These are phyloP conservation scores for Poecilia latipinna DNA, from an alignment of 2,113 vertebrate genomes.

Conservation along the genomic window DNA sequence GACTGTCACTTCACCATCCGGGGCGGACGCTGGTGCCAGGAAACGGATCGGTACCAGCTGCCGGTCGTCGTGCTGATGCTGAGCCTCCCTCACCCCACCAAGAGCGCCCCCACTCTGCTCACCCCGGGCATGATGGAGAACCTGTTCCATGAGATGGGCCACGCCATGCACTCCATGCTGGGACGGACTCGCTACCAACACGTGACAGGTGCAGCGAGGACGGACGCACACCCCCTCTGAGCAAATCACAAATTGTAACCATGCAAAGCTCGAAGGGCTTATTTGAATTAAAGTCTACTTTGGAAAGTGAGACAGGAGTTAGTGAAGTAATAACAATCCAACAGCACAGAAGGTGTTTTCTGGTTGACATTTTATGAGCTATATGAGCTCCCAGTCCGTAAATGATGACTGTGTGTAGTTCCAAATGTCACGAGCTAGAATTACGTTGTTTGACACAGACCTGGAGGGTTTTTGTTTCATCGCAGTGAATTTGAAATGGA, in stretches of 20 bases:
- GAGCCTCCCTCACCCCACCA: conserved; percentile 86
- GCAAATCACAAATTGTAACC: not conserved
- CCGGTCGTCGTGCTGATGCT: conserved; percentile 96
- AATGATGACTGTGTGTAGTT: conserved; percentile 24
- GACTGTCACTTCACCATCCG: conserved; percentile 98
- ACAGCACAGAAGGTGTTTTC: not conserved
- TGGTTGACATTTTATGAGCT: conserved; percentile 16
- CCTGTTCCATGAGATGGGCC: conserved; percentile 99
- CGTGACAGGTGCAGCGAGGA: conserved; percentile 86
- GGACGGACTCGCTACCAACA: conserved; percentile 96
- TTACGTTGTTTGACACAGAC: conserved; percentile 3
- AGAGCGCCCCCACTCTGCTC: conserved; percentile 83
- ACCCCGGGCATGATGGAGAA: conserved; percentile 98
- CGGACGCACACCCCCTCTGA: not conserved
- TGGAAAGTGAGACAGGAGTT: not conserved
- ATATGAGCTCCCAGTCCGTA: not conserved
- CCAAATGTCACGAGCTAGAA: conserved; percentile 24
- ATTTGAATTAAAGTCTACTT: not conserved
- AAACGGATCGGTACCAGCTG: conserved; percentile 90
- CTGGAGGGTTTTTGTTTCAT: conserved; percentile 28
- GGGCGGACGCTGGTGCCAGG: conserved; percentile 85
- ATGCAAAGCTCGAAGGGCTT: not conserved
- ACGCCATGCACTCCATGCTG: conserved; percentile 99
- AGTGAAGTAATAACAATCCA: not conserved
- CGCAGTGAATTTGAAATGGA: conserved; percentile 16